Evolutionary conservation across 1,140 invertebrate species (phyloP), one percentile per base, ranked within the genome.

Genomic region (Papilio aristodemus): DNA sequence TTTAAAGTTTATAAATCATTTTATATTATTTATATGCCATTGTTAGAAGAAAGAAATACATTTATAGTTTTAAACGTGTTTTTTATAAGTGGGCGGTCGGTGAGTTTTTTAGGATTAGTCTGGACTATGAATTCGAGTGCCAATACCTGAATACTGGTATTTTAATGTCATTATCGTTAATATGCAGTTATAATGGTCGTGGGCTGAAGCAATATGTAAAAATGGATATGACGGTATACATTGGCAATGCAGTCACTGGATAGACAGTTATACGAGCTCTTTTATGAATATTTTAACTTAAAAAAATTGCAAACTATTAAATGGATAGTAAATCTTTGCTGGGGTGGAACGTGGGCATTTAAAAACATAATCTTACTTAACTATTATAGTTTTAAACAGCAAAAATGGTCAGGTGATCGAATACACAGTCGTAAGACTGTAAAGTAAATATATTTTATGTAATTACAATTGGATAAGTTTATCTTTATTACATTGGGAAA

Each of bases 51-150:
- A 11, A 54, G 10, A 54, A 17, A 22, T 54, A 22, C 13, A 54
- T 54, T 54, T 54, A 17, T 54, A 54, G 37, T 7, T 41, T 63
- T 19, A 62, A 62, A 62, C 59, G 39, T 17, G 60, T 63, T 63
- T 19, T 36, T 63, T 39, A 19, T 22, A 25, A 0, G 46, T 54
- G 46, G 46, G 46, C 46, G 36, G 60, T 63, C 11, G 60, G 60
- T 41, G 60, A 25, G 17, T 17, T 37, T 17, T 32, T 32, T 25
- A 25, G 39, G 17, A 4, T 62, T 62, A 19, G 46, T 63, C 37
- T 19, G 11, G 17, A 4, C 17, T 39, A 22, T 43, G 38, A 14
- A 41, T 63, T 39, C 60, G 5, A 7, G 17, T 39, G 19, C 10
- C 38, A 63, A 39, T 63, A 60, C 5, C 36, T 38, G 32, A 39